These are phyloP conservation scores for Epinotia bilunana DNA, from an alignment of 2,888 invertebrate genomes.

Conservation along the genomic window DNA sequence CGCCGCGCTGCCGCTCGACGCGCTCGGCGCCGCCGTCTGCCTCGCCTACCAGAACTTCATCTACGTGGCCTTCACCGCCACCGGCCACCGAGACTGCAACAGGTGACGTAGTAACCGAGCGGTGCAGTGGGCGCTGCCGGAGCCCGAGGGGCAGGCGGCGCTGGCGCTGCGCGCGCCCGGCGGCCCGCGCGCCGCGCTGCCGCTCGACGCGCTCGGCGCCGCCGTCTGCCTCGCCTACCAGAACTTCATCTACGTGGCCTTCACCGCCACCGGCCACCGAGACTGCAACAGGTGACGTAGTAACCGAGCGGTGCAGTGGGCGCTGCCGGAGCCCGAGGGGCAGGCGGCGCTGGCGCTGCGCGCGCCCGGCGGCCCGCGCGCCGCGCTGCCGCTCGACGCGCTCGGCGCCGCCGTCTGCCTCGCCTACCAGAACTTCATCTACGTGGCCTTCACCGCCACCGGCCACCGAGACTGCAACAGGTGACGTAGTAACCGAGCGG, in stretches of 20 bases:
- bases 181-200: slow-evolving; percentile 90
- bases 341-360: slow-evolving; percentile 88
- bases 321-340: slow-evolving; percentile 94
- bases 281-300: slow-evolving; percentile 43
- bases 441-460: slow-evolving; percentile 91
- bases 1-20: slow-evolving; percentile 89
- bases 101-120: slow-evolving; percentile 73
- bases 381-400: slow-evolving; percentile 89
- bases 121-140: slow-evolving; percentile 90
- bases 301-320: slow-evolving; percentile 87
- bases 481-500: slow-evolving; percentile 82
- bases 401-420: slow-evolving; percentile 89
- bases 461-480: slow-evolving; percentile 46
- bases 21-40: slow-evolving; percentile 87
- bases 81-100: slow-evolving; percentile 46
- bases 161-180: slow-evolving; percentile 93
- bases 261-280: slow-evolving; percentile 79
- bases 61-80: slow-evolving; percentile 93
- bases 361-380: slow-evolving; percentile 95
- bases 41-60: slow-evolving; percentile 98
- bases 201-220: slow-evolving; percentile 88
- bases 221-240: slow-evolving; percentile 94
- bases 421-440: slow-evolving; percentile 98
- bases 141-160: slow-evolving; percentile 93
- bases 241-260: slow-evolving; percentile 98